phyloP scores from a whole-genome alignment of 1,140 invertebrate genomes.

The Temnothorax curvispinosus region DNA sequence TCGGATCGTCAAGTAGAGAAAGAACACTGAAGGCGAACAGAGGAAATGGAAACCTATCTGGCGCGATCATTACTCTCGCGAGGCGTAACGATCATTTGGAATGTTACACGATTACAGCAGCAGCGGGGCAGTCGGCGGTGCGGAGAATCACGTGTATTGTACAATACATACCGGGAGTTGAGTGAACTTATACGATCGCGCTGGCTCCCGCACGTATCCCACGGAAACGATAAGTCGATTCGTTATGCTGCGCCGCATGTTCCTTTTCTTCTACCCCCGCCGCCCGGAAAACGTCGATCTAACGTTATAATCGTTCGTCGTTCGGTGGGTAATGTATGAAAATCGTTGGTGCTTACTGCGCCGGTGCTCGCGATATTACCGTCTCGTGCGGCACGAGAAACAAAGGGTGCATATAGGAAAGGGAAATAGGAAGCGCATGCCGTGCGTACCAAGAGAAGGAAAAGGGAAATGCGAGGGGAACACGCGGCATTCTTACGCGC shows the following conservation, averaged over 20 bases:
- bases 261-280: not conserved
- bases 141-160: slow-evolving; percentile 8
- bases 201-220: not conserved
- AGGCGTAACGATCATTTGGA: slow-evolving; percentile 11
- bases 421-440: not conserved
- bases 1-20: not conserved
- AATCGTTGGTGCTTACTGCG: slow-evolving; percentile 52
- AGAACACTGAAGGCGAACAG: not conserved
- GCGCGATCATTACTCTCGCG: slow-evolving; percentile 19
- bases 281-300: slow-evolving; percentile 36
- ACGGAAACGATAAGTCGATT: slow-evolving; percentile 45
- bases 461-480: not conserved
- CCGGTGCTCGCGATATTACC: slow-evolving; percentile 3
- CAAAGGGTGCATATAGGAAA: not conserved
- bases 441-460: not conserved
- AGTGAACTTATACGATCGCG: not conserved
- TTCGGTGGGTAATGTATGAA: slow-evolving; percentile 61
- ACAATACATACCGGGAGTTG: not conserved
- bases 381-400: not conserved
- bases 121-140: not conserved
- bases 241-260: not conserved
- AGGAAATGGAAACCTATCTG: not conserved
- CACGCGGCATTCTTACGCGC: slow-evolving; percentile 20
- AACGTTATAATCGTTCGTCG: slow-evolving; percentile 51
- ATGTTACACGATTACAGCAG: slow-evolving; percentile 36